These are phyloP conservation scores for Megaceryle alcyon DNA, from an alignment of 2,797 vertebrate genomes.

Conservation along the genomic window DNA sequence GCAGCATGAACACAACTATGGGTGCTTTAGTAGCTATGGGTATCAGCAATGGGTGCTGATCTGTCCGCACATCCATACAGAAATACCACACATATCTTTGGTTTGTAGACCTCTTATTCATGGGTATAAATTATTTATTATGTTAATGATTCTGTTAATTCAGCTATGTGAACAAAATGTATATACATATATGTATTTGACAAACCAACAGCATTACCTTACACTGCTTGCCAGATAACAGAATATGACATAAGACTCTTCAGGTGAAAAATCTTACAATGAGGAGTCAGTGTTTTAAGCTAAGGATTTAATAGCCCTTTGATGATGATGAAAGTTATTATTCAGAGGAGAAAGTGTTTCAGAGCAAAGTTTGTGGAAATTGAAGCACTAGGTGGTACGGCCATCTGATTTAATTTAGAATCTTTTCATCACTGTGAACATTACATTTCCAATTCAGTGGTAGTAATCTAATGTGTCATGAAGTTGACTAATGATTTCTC, in stretches of 20 bases:
- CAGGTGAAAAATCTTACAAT: not conserved
- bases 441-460: constrained; percentile 55
- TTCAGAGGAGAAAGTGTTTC: constrained; percentile 50
- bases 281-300: not conserved
- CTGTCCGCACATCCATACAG: not conserved
- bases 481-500: constrained; percentile 57
- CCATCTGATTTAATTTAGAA: constrained; percentile 41
- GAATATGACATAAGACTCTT: not conserved
- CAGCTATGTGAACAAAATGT: not conserved
- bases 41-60: not conserved
- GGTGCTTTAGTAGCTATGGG: not conserved
- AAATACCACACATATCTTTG: not conserved
- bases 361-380: constrained; percentile 61
- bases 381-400: constrained; percentile 64
- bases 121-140: not conserved
- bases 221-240: not conserved
- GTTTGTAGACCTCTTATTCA: not conserved
- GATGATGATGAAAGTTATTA: constrained; percentile 34
- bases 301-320: constrained; percentile 23
- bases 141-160: not conserved
- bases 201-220: not conserved
- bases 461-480: constrained; percentile 24
- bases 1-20: not conserved
- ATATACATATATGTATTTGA: not conserved
- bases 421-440: constrained; percentile 3